phyloP scores from a whole-genome alignment of 30 jellyfish, hydroid and myxozoan genomes.

The Calvadosia cruxmelitensis region DNA sequence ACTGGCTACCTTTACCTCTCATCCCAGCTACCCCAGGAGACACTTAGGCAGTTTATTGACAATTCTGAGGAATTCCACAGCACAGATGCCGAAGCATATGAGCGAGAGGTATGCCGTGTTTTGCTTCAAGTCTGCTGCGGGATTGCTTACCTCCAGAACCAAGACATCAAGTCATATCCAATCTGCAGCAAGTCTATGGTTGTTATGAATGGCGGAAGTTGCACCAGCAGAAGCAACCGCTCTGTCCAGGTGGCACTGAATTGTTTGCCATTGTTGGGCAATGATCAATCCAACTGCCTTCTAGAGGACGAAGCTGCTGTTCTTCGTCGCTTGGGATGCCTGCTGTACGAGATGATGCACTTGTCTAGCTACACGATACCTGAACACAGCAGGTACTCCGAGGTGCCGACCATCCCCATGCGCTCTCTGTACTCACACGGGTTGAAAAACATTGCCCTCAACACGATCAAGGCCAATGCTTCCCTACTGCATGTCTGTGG shows the following conservation, averaged over 20 bases:
- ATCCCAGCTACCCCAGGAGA: conserved; percentile 56
- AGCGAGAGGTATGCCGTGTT: conserved; percentile 66
- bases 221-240: conserved; percentile 2
- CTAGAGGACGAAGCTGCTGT: neutral
- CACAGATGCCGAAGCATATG: conserved; percentile 59
- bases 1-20: conserved; percentile 31
- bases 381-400: neutral
- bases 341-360: neutral
- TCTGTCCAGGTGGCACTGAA: neutral
- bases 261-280: neutral
- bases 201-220: conserved; percentile 33
- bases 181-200: conserved; percentile 32
- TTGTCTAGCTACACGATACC: neutral
- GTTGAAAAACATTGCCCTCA: neutral
- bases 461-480: neutral
- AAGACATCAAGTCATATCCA: conserved; percentile 14
- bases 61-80: conserved; percentile 58
- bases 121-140: conserved; percentile 62
- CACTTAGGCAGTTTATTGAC: conserved; percentile 40
- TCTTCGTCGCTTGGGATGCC: neutral
- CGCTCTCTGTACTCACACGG: neutral
- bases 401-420: neutral
- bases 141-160: conserved; percentile 29
- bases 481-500: neutral
- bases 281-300: neutral